These are phyloP conservation scores for Pluvianellus socialis DNA, from an alignment of 2,113 vertebrate genomes.

Conservation along the genomic window DNA sequence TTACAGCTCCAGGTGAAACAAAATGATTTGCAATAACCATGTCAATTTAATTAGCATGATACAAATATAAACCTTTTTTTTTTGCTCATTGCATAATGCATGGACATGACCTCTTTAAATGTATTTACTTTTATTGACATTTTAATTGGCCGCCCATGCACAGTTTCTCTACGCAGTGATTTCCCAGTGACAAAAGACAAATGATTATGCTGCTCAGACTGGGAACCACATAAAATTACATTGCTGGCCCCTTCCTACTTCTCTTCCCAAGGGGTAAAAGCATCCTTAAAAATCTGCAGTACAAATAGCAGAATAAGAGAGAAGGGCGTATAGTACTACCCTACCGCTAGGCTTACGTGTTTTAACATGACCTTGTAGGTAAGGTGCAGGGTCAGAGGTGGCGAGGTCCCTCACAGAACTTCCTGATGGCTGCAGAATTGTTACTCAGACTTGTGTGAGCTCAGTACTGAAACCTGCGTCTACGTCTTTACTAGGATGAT, in stretches of 20 bases:
- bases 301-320: not conserved
- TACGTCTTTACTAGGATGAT: not conserved
- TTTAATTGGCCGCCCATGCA: not conserved
- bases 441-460: not conserved
- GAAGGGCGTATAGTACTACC: not conserved
- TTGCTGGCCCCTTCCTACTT: not conserved
- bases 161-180: not conserved
- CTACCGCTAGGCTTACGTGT: accelerated
- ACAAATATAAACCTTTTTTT: not conserved
- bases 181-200: not conserved
- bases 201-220: not conserved
- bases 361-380: not conserved
- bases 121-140: slow-evolving; percentile 25
- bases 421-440: not conserved
- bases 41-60: slow-evolving; percentile 39
- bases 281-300: not conserved
- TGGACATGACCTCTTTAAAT: not conserved
- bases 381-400: not conserved
- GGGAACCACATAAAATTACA: not conserved
- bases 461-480: not conserved
- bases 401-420: not conserved
- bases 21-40: slow-evolving; percentile 20
- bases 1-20: slow-evolving; percentile 29
- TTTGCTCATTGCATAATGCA: not conserved
- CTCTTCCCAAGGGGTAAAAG: not conserved